Evolutionary conservation across 1,140 invertebrate genomes (phyloP).

Genomic region (Cepaea nemoralis): DNA sequence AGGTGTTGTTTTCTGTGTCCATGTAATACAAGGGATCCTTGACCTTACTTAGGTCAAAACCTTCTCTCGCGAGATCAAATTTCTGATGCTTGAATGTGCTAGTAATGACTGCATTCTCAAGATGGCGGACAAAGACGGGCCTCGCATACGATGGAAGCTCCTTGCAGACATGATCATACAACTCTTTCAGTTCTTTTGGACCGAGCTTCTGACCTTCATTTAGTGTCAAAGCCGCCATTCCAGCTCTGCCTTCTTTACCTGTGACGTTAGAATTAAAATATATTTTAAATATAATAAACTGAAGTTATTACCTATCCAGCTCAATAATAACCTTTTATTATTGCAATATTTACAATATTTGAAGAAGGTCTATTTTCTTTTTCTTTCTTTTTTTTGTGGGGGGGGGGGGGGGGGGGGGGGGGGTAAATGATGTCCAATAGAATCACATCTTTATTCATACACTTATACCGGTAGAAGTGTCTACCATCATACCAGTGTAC

Average conservation of each 20-base stretch:
- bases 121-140: constrained; percentile 87
- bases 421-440: no score
- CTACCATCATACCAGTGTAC: no score
- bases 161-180: constrained; percentile 48
- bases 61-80: constrained; percentile 83
- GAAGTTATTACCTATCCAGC: no score
- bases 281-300: no score
- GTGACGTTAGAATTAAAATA: neutral
- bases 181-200: constrained; percentile 30
- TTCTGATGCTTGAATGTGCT: constrained; percentile 63
- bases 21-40: constrained; percentile 86
- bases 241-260: constrained; percentile 36
- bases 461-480: no score
- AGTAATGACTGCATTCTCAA: constrained; percentile 53
- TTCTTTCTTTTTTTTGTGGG: no score
- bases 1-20: constrained; percentile 74
- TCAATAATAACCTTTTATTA: no score
- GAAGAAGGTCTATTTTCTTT: no score
- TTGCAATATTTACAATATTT: no score
- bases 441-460: no score
- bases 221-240: constrained; percentile 28
- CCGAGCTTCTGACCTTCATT: neutral
- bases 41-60: constrained; percentile 84
- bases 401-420: no score
- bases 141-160: constrained; percentile 86